Base-by-base conservation (phyloP, 2,113 vertebrate genomes). In the Rhombomys opimus region DNA sequence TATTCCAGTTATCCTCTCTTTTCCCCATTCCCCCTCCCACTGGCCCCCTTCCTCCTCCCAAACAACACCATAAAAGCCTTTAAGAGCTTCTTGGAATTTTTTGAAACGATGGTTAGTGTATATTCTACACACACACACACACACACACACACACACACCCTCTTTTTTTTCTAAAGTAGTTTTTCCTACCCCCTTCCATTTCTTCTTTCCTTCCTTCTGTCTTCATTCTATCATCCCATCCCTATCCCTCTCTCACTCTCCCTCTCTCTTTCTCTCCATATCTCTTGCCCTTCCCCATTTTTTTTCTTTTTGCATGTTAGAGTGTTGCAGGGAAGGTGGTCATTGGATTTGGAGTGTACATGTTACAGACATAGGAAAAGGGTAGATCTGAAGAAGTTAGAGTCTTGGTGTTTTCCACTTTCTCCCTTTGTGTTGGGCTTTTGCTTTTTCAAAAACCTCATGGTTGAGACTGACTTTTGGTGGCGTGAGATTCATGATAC, bases 21-120 rank as follows among this genome's bases (percentile, higher is more conserved):
- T 38, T 46, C 46, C 41, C 20, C 7, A 15, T 67, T 7, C 22
- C 41, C 27, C 30, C 59, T 67, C 13, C 41, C 30, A 32, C 27
- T 35, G 54, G n/a, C 22, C 5, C 54, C 15, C 68, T 6, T 27
- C 35, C 12, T 18, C 23, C 32, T 61, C 52, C 30, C 27, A 76
- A 89, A 76, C 57, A 73, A 3, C 23, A 30, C 32, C 30, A 15
- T 11, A 95, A 94, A 94, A 78, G 85, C 84, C 88, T 76, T 73
- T 98, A 96, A 96, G 91, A 97, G 94, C 76, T 81, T 46, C 61
- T 72, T 95, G 84, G 76, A 57, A 91, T 91, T 75, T 91, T 87
- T 46, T 46, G 25, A 76, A 76, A 72, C 61, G 17, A 1, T 89
- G n/a, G 17, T 15, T 20, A 35, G 25, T 77, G 17, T 35, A 23